Evolutionary conservation across 1,140 invertebrate genomes (phyloP).

Genomic region (Drosophila littoralis): DNA sequence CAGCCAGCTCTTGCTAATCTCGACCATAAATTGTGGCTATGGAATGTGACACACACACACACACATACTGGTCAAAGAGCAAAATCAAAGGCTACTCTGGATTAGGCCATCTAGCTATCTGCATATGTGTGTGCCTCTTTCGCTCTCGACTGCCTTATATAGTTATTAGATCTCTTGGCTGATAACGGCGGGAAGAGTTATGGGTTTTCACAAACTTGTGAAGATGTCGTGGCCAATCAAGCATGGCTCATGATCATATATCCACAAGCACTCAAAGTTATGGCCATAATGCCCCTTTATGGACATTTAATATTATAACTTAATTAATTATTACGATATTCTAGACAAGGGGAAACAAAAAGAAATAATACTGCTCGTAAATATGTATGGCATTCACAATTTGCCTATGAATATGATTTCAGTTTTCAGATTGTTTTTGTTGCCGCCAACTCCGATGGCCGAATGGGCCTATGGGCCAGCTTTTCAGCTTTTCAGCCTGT

Average conservation of each 20-base stretch:
- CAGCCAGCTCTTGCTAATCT: constrained; percentile 5
- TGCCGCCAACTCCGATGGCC: constrained; percentile 1
- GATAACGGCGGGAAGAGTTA: constrained; percentile 71
- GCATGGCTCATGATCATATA: constrained; percentile 56
- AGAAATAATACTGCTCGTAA: constrained; percentile 46
- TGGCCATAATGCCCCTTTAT: constrained; percentile 79
- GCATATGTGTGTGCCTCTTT: constrained; percentile 2
- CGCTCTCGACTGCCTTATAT: constrained; percentile 6
- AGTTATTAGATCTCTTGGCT: constrained; percentile 31
- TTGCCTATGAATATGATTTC: constrained; percentile 62
- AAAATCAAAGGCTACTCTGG: constrained; percentile 7
- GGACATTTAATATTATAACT: constrained; percentile 81
- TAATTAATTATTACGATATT: constrained; percentile 79
- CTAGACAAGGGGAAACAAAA: constrained; percentile 22
- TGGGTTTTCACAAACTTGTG: constrained; percentile 58
- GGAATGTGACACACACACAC: constrained; percentile 40
- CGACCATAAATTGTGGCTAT: constrained; percentile 38
- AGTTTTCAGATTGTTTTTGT: constrained; percentile 8
- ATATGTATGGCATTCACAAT: constrained; percentile 59
- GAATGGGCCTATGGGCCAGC: constrained; percentile 33
- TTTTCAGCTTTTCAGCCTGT: constrained; percentile 47
- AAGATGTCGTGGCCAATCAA: constrained; percentile 51
- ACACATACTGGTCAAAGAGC: constrained; percentile 8
- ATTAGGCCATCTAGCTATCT: constrained; percentile 18
- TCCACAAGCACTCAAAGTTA: constrained; percentile 64